A percentile compares a stretch with the other conserved stretches of the same genome.
These are phyloP conservation scores for Ceriagrion tenellum DNA, from an alignment of 2,888 invertebrate species.

Conservation along the genomic window DNA sequence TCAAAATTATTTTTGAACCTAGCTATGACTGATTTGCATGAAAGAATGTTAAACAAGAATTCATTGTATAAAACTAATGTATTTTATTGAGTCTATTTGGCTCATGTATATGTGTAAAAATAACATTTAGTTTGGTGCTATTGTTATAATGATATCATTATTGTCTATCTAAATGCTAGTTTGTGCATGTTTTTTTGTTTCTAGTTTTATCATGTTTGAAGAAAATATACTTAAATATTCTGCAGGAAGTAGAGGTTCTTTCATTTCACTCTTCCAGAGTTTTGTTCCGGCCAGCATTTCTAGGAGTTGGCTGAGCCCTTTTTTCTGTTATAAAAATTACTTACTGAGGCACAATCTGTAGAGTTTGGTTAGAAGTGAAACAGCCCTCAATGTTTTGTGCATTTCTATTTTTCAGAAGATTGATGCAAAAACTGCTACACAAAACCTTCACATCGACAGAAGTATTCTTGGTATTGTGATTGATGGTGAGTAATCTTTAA, in stretches of 20 bases:
- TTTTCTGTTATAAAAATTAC: too few species aligned
- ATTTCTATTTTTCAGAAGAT: too few species aligned
- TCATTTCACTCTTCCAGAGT: too few species aligned
- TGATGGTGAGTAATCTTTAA: too few species aligned
- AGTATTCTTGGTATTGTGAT: too few species aligned
- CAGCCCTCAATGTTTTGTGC: too few species aligned
- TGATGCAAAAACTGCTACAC: too few species aligned
- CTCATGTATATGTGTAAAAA: slow-evolving; percentile 61
- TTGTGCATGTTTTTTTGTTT: slow-evolving; percentile 66
- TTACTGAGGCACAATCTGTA: too few species aligned
- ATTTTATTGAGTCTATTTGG: slow-evolving; percentile 44
- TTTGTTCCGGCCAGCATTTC: too few species aligned
- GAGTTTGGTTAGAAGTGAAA: too few species aligned
- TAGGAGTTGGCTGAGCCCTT: too few species aligned
- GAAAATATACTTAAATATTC: slow-evolving; percentile 58
- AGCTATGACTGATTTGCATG: slow-evolving; percentile 35
- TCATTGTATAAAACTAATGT: slow-evolving; percentile 52
- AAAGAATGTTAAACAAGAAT: slow-evolving; percentile 25
- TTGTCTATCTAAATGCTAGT: slow-evolving; percentile 66
- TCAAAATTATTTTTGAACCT: slow-evolving; percentile 37
- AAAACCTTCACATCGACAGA: too few species aligned
- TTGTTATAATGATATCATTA: slow-evolving; percentile 51
- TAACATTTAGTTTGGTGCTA: slow-evolving; percentile 63
- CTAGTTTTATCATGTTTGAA: slow-evolving; percentile 62
- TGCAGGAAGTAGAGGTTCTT: background rate